phyloP scores from a whole-genome alignment of 2,888 invertebrate genomes.

The Eretmocerus hayati region DNA sequence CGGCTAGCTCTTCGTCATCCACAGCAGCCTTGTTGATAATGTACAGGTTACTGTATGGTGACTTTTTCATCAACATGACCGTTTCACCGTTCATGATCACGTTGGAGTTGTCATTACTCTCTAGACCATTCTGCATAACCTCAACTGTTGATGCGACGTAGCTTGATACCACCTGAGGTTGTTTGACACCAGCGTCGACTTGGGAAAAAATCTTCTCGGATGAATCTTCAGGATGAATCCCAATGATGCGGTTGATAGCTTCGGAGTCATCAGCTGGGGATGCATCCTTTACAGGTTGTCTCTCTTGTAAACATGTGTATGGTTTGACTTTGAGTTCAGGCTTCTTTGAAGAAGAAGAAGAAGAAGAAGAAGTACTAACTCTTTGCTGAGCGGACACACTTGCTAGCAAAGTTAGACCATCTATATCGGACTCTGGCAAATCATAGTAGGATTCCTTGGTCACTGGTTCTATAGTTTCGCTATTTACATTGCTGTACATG shows the following conservation, averaged over 20 bases:
- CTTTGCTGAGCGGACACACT: slow-evolving; percentile 39
- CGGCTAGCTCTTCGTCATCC: slow-evolving; percentile 24
- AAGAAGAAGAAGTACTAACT: too few relatives aligned
- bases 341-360: slow-evolving; percentile 30
- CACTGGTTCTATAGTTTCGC: not conserved
- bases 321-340: slow-evolving; percentile 37
- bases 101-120: slow-evolving; percentile 34
- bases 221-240: slow-evolving; percentile 34
- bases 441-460: slow-evolving; percentile 2
- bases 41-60: slow-evolving; percentile 43
- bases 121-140: slow-evolving; percentile 5
- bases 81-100: slow-evolving; percentile 44
- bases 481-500: not conserved
- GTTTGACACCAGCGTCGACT: slow-evolving; percentile 28
- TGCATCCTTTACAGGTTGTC: not conserved
- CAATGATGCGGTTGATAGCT: slow-evolving; percentile 28
- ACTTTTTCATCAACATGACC: slow-evolving; percentile 38
- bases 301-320: slow-evolving; percentile 17
- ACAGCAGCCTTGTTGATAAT: slow-evolving; percentile 42
- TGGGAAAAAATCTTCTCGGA: slow-evolving; percentile 33
- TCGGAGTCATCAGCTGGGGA: not conserved
- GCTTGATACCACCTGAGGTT: slow-evolving; percentile 11
- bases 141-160: slow-evolving; percentile 17
- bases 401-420: slow-evolving; percentile 40
- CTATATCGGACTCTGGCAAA: slow-evolving; percentile 32